phyloP scores from a whole-genome alignment of 2,113 vertebrate genomes.

The Anseranas semipalmata region DNA sequence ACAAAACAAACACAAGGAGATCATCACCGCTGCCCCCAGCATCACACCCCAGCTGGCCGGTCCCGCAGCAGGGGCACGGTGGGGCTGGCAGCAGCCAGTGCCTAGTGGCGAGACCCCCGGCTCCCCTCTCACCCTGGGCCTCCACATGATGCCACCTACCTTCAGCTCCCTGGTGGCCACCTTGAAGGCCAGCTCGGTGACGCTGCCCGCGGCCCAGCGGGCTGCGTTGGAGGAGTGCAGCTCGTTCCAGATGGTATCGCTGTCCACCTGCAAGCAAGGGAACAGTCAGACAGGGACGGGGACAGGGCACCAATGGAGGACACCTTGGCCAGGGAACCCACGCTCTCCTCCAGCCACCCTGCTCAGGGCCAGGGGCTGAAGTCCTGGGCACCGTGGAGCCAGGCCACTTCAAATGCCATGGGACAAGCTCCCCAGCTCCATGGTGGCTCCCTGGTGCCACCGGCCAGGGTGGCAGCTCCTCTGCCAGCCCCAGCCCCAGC shows the following conservation, averaged over 20 bases:
- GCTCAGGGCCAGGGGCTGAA: not conserved
- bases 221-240: constrained; percentile 91
- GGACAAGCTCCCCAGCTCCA: not conserved
- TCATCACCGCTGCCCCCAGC: not conserved
- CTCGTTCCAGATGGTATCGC: constrained; percentile 95
- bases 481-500: not conserved
- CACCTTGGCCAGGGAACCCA: not conserved
- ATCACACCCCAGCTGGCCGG: fast-evolving
- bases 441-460: not conserved
- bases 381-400: fast-evolving
- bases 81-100: not conserved
- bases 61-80: not conserved
- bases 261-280: constrained; percentile 84
- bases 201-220: constrained; percentile 87
- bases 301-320: not conserved
- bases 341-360: not conserved
- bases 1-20: not conserved
- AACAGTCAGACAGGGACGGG: not conserved
- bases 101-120: fast-evolving
- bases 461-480: not conserved
- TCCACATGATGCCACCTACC: constrained; percentile 65
- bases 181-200: constrained; percentile 90
- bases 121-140: not conserved
- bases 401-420: fast-evolving
- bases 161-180: constrained; percentile 90